Evolutionary conservation across 2,797 vertebrate species (phyloP).

Genomic region (Urophycis tenuis): DNA sequence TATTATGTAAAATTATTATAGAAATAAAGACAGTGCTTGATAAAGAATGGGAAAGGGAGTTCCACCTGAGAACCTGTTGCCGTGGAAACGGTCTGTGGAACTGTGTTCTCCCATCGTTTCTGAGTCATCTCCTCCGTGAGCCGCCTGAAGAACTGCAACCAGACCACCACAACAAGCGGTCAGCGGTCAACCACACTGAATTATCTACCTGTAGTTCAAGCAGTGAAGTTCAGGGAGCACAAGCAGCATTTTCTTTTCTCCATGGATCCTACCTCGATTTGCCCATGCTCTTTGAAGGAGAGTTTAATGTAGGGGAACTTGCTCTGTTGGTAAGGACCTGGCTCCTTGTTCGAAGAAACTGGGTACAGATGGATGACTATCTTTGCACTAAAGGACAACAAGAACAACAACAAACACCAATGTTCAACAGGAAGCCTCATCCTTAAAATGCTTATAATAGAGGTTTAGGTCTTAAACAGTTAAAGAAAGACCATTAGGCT

Average conservation of each 20-base stretch:
- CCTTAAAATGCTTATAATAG: not conserved
- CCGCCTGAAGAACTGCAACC: conserved; percentile 84
- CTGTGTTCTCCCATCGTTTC: conserved; percentile 85
- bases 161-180: conserved; percentile 8
- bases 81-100: conserved; percentile 75
- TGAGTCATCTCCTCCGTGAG: conserved; percentile 91
- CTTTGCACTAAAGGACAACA: conserved; percentile 78
- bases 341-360: conserved; percentile 79
- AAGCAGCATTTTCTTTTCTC: not conserved
- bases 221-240: not conserved
- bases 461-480: not conserved
- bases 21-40: not conserved
- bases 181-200: not conserved
- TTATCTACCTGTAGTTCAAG: not conserved
- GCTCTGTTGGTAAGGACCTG: conserved; percentile 91
- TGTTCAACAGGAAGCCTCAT: not conserved
- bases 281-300: conserved; percentile 96
- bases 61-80: conserved; percentile 74
- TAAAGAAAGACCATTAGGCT: not conserved
- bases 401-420: not conserved
- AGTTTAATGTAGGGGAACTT: conserved; percentile 89
- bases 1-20: not conserved
- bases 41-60: not conserved
- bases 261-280: conserved; percentile 83
- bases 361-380: conserved; percentile 92